Evolutionary conservation across 2,113 vertebrate genomes (phyloP).

Genomic region (Lucifuga dentata): DNA sequence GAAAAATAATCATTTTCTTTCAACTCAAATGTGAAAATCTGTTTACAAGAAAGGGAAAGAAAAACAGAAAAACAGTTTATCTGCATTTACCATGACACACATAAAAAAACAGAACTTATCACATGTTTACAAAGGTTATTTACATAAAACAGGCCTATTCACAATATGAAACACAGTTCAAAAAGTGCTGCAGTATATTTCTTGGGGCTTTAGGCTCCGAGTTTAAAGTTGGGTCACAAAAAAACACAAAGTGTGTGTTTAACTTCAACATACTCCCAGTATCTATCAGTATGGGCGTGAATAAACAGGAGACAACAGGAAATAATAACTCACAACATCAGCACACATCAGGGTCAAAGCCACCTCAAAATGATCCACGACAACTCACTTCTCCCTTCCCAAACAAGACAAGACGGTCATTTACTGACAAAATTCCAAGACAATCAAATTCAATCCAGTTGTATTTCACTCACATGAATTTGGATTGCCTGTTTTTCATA

Average conservation of each 20-base stretch:
- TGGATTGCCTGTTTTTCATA: slow-evolving; percentile 25
- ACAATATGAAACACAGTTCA: slow-evolving; percentile 63
- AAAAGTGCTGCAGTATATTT: slow-evolving; percentile 51
- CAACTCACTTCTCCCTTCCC: neutral
- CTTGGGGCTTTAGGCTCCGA: slow-evolving; percentile 10
- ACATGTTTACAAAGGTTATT: slow-evolving; percentile 68
- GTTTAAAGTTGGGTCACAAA: slow-evolving; percentile 9
- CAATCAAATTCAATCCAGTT: slow-evolving; percentile 6
- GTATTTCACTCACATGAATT: neutral
- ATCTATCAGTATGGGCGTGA: neutral
- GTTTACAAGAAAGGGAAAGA: slow-evolving; percentile 40
- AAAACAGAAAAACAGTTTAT: slow-evolving; percentile 29
- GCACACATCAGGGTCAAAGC: slow-evolving; percentile 16
- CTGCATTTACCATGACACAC: neutral
- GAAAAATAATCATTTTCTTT: slow-evolving; percentile 62
- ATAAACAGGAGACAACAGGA: neutral
- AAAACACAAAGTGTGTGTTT: neutral
- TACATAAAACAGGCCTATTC: slow-evolving; percentile 68
- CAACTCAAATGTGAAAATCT: slow-evolving; percentile 33
- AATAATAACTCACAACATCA: slow-evolving; percentile 1
- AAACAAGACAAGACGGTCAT: slow-evolving; percentile 2
- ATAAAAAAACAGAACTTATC: slow-evolving; percentile 46
- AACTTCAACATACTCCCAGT: neutral
- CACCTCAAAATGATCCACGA: slow-evolving; percentile 34
- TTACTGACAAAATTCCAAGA: slow-evolving; percentile 1